These are phyloP conservation scores for Campylomormyrus tamandua DNA, from an alignment of 2,113 vertebrate species.

Conservation along the genomic window DNA sequence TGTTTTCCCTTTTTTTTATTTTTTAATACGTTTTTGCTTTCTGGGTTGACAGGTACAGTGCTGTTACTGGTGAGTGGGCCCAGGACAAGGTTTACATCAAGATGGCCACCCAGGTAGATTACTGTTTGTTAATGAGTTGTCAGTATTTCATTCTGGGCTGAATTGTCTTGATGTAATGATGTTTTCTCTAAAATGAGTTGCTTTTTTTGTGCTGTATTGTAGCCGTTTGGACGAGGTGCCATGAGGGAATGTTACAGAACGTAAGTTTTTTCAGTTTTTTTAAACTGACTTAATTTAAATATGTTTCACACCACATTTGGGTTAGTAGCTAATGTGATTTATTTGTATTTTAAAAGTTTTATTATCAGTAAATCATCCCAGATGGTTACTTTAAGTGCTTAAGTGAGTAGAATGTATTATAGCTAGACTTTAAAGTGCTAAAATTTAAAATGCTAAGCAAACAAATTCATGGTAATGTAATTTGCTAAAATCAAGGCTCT, in stretches of 20 bases:
- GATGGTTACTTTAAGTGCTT: not conserved
- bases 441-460: not conserved
- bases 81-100: slow-evolving; percentile 87
- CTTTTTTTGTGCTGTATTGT: slow-evolving; percentile 33
- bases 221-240: slow-evolving; percentile 91
- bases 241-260: slow-evolving; percentile 96
- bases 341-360: not conserved
- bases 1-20: not conserved
- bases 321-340: not conserved
- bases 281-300: not conserved
- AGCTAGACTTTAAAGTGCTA: not conserved
- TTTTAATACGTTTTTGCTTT: not conserved
- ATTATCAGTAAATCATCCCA: not conserved
- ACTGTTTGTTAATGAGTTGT: not conserved
- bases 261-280: slow-evolving; percentile 62
- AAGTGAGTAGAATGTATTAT: not conserved
- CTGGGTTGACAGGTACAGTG: slow-evolving; percentile 73
- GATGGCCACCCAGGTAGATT: slow-evolving; percentile 80
- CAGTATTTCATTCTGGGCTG: not conserved
- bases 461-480: not conserved
- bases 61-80: slow-evolving; percentile 79
- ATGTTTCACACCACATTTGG: not conserved
- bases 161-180: not conserved
- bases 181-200: not conserved
- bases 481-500: not conserved